These are phyloP conservation scores for Ecdyonurus torrentis DNA, from an alignment of 2,888 invertebrate species.

Conservation along the genomic window DNA sequence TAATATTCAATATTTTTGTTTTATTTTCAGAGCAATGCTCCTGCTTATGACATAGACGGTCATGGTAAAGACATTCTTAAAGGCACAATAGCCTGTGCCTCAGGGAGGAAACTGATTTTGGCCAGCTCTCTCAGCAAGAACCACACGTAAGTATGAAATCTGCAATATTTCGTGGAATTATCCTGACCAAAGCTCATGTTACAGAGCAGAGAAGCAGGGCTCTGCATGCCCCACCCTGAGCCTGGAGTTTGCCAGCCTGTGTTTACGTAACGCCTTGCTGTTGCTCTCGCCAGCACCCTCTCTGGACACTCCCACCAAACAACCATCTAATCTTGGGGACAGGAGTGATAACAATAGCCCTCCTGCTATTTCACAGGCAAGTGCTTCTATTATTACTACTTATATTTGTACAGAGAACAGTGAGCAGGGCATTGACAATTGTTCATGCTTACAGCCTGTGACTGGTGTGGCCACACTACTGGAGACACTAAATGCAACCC, in stretches of 20 bases:
- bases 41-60: constrained; percentile 39
- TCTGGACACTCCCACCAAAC: too few relatives aligned
- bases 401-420: too few relatives aligned
- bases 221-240: constrained; percentile 76
- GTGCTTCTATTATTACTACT: too few relatives aligned
- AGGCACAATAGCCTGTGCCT: constrained; percentile 38
- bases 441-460: not conserved
- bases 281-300: constrained; percentile 40
- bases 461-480: not conserved
- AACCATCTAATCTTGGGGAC: not conserved
- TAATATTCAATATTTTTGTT: too few relatives aligned
- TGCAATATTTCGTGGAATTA: constrained; percentile 11
- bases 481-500: not conserved
- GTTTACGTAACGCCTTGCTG: constrained; percentile 67
- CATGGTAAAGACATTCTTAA: constrained; percentile 40
- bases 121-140: constrained; percentile 31
- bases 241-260: constrained; percentile 76
- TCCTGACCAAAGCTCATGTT: constrained; percentile 14
- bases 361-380: not conserved
- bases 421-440: too few relatives aligned
- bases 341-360: not conserved
- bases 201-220: constrained; percentile 45
- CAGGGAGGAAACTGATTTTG: constrained; percentile 43
- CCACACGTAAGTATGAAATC: constrained; percentile 26
- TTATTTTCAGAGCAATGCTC: constrained; percentile 36